A percentile compares a stretch with the other conserved stretches of the same genome.
phyloP scores from a whole-genome alignment of 2,888 invertebrate species.

The Caenorhabditis imperialis region DNA sequence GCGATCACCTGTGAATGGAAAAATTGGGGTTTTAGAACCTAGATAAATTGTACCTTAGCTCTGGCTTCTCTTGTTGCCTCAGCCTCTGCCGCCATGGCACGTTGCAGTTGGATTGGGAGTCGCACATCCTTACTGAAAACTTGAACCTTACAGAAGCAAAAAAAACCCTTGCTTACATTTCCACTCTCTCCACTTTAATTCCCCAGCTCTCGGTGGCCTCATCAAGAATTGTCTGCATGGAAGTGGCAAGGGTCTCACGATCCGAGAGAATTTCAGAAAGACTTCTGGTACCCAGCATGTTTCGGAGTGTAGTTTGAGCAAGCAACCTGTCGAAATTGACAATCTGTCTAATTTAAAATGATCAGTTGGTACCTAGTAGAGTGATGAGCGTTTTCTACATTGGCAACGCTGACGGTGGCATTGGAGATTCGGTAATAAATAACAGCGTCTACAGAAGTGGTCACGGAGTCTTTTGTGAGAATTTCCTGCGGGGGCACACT shows the following conservation, averaged over 20 bases:
- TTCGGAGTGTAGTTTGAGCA: constrained; percentile 81
- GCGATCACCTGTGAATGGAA: constrained; percentile 84
- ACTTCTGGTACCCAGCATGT: constrained; percentile 95
- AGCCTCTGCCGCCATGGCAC: constrained; percentile 96
- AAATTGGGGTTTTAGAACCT: neutral
- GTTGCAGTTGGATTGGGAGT: constrained; percentile 90
- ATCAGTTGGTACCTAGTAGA: constrained; percentile 55
- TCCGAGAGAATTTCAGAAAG: constrained; percentile 96
- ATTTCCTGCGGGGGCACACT: constrained; percentile 99
- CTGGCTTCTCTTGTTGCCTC: constrained; percentile 91
- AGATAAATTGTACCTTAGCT: constrained; percentile 59
- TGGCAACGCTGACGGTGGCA: constrained; percentile 95
- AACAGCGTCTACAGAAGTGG: constrained; percentile 93
- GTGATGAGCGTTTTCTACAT: constrained; percentile 88
- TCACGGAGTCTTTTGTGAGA: constrained; percentile 95
- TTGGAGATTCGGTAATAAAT: constrained; percentile 85
- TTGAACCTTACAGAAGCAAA: no score
- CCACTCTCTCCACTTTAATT: constrained; percentile 79
- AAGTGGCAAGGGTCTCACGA: constrained; percentile 91
- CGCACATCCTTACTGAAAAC: constrained; percentile 85
- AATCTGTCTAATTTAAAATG: neutral
- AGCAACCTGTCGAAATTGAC: constrained; percentile 70
- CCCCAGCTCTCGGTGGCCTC: constrained; percentile 81
- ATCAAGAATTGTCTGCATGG: constrained; percentile 84
- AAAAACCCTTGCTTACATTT: constrained; percentile 70